Evolutionary conservation across 2,113 vertebrate genomes (phyloP), one percentile per base, ranked within the genome.

Genomic region (Pedionomus torquatus): DNA sequence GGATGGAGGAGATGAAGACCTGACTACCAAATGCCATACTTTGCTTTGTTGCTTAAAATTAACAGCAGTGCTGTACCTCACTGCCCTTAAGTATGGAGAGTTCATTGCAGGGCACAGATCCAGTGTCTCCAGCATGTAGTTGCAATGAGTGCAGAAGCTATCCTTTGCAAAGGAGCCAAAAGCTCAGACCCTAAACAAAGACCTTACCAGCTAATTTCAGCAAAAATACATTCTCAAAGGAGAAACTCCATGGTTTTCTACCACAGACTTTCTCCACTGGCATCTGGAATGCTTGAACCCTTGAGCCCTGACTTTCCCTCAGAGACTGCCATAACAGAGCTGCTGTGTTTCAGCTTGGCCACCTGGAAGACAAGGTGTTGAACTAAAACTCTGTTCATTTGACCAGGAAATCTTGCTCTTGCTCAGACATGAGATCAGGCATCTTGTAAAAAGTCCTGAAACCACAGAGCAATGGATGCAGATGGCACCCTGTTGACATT

Each of bases 351-450:
- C 44, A 44, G 21, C 44, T 39, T 84, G 64, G 13, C 69, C 6
- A 0, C 55, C 8, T 49, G 33, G 33, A 72, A 65, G 46, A 55
- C 10, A 55, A 78, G 21, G 9, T 81, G 18, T 77, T 44, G 37
- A 55, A 74, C 3, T 39, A 68, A 44, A 74, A 26, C 37, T n/a
- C 17, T 28, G 15, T 24, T 41, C 7, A 30, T 63, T 77, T 92
- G 30, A 2, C 23, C 43, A 33, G 24, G 57, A 66, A 84, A 21
- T 8, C n/a, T 63, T 43, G 11, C 4, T 35, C 30, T 18, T 68
- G 23, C 55, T 65, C 14, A 28, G 33, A 10, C 16, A 12, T 0
- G 0, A 3, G 43, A 33, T 31, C 15, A 43, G 33, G 13, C 6
- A 8, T 74, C 18, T 49, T 81, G 10, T 52, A 74, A 6, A 78